phyloP scores from a whole-genome alignment of 2,888 invertebrate species.

The Lasioglossum lativentre region DNA sequence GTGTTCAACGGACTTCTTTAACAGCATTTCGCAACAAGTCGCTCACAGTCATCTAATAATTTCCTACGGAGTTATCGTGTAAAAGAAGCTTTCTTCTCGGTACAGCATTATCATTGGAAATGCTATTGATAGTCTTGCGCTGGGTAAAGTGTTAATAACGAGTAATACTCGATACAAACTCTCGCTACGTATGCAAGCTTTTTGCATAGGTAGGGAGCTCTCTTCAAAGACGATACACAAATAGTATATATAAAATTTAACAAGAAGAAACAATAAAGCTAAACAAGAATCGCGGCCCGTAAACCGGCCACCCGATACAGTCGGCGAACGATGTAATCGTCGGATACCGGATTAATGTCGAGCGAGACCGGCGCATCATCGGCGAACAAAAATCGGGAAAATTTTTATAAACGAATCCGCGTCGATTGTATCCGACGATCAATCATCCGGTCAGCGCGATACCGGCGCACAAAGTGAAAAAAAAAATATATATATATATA shows the following conservation, averaged over 20 bases:
- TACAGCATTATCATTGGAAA: background rate
- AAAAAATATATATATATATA: background rate
- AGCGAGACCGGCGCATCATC: constrained; percentile 14
- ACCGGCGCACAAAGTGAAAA: constrained; percentile 26
- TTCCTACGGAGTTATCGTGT: background rate
- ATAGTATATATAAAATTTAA: background rate
- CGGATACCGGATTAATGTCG: constrained; percentile 29
- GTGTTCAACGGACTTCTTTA: background rate
- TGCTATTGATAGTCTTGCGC: background rate
- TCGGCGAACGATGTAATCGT: constrained; percentile 24
- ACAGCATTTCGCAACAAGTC: background rate
- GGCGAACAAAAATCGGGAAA: constrained; percentile 23
- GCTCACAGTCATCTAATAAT: background rate
- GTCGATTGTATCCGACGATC: constrained; percentile 42
- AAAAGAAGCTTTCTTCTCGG: background rate
- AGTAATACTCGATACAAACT: background rate
- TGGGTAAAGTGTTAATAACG: background rate
- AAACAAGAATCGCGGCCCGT: constrained; percentile 53
- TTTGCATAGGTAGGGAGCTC: constrained; percentile 48
- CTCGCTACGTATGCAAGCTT: constrained; percentile 45
- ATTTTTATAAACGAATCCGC: constrained; percentile 25
- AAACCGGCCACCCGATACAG: constrained; percentile 39
- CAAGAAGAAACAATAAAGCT: background rate
- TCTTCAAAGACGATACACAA: too few relatives aligned
- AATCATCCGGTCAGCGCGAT: constrained; percentile 47